These are phyloP conservation scores for Carlito syrichta DNA, from an alignment of 2,113 vertebrate genomes.

Conservation along the genomic window DNA sequence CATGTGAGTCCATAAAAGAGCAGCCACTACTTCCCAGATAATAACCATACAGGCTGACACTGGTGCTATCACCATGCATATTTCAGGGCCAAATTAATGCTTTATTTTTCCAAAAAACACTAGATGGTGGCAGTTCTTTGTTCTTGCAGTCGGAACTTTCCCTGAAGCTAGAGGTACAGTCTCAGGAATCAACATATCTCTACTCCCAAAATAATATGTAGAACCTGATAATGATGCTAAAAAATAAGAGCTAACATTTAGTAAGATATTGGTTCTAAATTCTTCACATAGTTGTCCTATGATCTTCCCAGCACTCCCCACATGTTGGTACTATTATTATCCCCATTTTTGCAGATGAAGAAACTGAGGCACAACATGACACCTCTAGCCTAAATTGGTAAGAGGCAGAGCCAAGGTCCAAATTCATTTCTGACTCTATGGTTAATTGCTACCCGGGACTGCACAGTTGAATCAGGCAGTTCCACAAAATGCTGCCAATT, in stretches of 20 bases:
- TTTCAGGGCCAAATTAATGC: neutral
- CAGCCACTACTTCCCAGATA: neutral
- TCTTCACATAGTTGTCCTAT: neutral
- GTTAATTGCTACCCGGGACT: neutral
- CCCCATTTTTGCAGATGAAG: neutral
- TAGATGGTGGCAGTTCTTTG: neutral
- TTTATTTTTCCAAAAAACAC: too few species aligned
- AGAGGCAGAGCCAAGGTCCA: neutral
- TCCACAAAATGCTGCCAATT: neutral
- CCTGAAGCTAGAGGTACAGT: neutral
- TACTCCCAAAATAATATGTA: neutral
- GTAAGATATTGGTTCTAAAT: neutral
- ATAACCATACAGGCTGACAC: neutral
- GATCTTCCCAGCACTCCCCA: neutral
- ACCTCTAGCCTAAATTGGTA: neutral
- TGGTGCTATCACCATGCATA: neutral
- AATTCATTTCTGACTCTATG: neutral
- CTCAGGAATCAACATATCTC: neutral
- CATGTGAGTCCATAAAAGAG: neutral
- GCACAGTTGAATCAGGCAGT: neutral
- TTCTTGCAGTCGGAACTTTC: neutral
- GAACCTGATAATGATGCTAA: neutral
- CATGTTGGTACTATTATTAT: neutral
- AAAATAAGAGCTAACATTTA: neutral
- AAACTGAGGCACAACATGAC: neutral